Conservation (phyloP, 2,888 invertebrate genomes). For the Proisotoma minuta region DNA sequence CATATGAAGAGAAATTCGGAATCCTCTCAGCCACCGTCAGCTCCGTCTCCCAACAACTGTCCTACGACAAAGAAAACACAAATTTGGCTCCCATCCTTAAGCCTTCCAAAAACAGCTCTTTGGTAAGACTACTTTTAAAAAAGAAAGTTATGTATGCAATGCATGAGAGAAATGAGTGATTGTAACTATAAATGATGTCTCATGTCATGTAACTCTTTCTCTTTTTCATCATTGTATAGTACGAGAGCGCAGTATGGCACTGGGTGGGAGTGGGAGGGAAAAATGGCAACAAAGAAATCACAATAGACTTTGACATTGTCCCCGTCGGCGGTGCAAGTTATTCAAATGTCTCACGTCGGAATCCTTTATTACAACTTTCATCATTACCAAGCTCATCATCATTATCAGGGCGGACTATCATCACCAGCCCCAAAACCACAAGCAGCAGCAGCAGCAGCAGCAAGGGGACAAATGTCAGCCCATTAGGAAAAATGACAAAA, state of each 20-base stretch:
- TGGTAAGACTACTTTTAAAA: too few relatives aligned
- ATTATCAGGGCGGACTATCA: constrained; percentile 3
- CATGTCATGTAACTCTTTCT: neutral
- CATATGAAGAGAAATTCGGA: constrained; percentile 27
- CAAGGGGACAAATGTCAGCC: constrained; percentile 11
- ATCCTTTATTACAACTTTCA: constrained; percentile 17
- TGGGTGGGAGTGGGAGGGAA: constrained; percentile 26
- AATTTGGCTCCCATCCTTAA: constrained; percentile 38
- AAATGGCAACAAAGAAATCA: constrained; percentile 29
- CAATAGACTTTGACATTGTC: constrained; percentile 37
- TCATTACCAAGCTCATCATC: constrained; percentile 5
- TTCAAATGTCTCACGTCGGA: constrained; percentile 15
- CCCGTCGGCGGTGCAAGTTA: constrained; percentile 25
- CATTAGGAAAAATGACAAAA: constrained; percentile 24
- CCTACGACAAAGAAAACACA: constrained; percentile 31
- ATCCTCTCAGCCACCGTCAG: constrained; percentile 38
- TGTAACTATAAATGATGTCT: neutral
- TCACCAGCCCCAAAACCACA: neutral
- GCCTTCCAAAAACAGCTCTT: constrained; percentile 31
- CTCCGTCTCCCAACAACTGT: constrained; percentile 34
- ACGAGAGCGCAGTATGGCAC: constrained; percentile 35
- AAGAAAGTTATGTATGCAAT: too few relatives aligned
- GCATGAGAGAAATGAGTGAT: too few relatives aligned
- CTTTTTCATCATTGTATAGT: constrained; percentile 20
- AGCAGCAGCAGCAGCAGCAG: constrained; percentile 16